Evolutionary conservation across 1,140 invertebrate species (phyloP).

Genomic region (Zophobas morio): DNA sequence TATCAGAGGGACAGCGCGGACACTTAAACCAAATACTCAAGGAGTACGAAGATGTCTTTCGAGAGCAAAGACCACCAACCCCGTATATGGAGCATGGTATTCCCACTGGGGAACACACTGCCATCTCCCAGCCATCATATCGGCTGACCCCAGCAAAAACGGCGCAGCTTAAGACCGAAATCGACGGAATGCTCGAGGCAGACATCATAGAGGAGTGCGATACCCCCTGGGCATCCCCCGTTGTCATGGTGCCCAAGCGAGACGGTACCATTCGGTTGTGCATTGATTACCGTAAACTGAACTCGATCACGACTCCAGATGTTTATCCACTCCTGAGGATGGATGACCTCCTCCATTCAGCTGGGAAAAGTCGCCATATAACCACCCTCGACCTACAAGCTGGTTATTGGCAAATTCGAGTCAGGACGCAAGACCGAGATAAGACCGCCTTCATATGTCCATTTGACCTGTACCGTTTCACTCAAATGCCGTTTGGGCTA

Average conservation of each 20-base stretch:
- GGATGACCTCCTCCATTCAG: constrained; percentile 62
- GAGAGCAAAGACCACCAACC: not conserved
- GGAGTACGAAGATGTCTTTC: no score
- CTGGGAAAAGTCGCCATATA: constrained; percentile 52
- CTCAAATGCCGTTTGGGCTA: constrained; percentile 67
- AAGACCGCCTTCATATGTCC: constrained; percentile 68
- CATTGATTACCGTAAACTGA: constrained; percentile 53
- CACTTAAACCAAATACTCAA: no score
- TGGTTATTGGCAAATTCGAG: constrained; percentile 69
- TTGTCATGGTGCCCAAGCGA: constrained; percentile 65
- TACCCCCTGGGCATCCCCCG: constrained; percentile 64
- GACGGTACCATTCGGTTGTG: constrained; percentile 57
- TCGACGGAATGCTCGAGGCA: constrained; percentile 28
- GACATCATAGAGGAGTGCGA: constrained; percentile 40
- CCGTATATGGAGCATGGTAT: constrained; percentile 40
- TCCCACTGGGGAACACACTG: constrained; percentile 2
- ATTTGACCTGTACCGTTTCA: constrained; percentile 65
- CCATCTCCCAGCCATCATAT: not conserved
- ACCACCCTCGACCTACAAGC: constrained; percentile 67
- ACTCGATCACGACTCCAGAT: constrained; percentile 57
- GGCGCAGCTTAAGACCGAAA: not conserved
- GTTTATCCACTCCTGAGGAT: constrained; percentile 59
- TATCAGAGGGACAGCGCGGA: no score
- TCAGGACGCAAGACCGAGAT: constrained; percentile 60
- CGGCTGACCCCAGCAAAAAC: not conserved